Evolutionary conservation across 2,888 invertebrate species (phyloP).

Genomic region (Thelaira solivaga): DNA sequence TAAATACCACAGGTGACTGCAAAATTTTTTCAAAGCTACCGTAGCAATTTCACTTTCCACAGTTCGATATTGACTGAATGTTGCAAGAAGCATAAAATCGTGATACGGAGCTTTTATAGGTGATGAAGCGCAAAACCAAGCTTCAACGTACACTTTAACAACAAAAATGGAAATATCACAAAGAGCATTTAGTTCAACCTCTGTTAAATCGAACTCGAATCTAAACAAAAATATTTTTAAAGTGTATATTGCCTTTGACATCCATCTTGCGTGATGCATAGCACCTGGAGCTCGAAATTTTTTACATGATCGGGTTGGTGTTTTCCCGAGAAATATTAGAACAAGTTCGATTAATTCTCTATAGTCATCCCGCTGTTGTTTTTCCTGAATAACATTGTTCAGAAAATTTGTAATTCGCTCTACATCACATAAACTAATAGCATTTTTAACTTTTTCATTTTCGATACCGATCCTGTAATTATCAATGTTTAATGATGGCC

Average conservation of each 20-base stretch:
- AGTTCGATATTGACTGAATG: too few species aligned
- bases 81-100: too few species aligned
- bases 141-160: background rate
- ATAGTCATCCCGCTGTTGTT: background rate
- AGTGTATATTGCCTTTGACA: conserved; percentile 15
- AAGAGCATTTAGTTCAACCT: background rate
- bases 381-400: too few species aligned
- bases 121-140: too few species aligned
- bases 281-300: conserved; percentile 20
- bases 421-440: background rate
- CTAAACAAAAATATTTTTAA: background rate
- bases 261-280: background rate
- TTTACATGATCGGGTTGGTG: conserved; percentile 14
- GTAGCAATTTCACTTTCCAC: too few species aligned
- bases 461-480: background rate
- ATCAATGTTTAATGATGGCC: too few species aligned
- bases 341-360: background rate
- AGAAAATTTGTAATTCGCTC: background rate
- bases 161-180: too few species aligned
- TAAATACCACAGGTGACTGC: too few species aligned
- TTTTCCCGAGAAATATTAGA: conserved; percentile 5
- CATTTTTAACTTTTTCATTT: too few species aligned
- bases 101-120: too few species aligned
- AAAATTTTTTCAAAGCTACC: too few species aligned
- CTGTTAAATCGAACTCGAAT: conserved; percentile 13